Base-by-base conservation (phyloP, 2,113 vertebrate species). In the Salvelinus namaycush region DNA sequence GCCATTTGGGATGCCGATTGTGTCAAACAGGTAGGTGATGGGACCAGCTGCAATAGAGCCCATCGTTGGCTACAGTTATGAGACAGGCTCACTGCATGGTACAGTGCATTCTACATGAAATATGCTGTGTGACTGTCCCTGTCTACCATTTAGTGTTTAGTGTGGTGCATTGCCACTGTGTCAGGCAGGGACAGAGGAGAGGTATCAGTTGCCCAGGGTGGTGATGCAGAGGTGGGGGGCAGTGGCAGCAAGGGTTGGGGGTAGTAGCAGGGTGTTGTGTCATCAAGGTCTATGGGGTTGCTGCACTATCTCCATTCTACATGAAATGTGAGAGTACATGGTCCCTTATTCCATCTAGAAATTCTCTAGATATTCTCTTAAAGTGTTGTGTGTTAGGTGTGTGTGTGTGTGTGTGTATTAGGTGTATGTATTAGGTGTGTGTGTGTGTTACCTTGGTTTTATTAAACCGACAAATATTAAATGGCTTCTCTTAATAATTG, bases 141-240 rank as follows among this genome's bases (percentile, higher is more conserved):
- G 34, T 48, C 68, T n/a, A 26, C 34, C 12, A 9, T 70, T 70
- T 24, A 70, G 39, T 49, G 68, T 51, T 48, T n/a, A 20, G 11
- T 48, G 20, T 9, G 68, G 68, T 70, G 49, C n/a, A 70, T 2
- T 16, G 34, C 20, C 8, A 16, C 34, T 12, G 24, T 29, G 51
- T 54, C 51, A 54, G 51, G 51, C 14, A 54, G 51, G 51, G 51
- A 18, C 16, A 27, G 26, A 22, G 65, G 65, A 67, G 65, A 26
- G 65, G 1, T 29, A 29, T 26, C 13, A 67, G 26, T 26, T 7
- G 65, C 65, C 65, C 26, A 27, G 3, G 26, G 24, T 8, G 78
- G 78, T 85, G 64, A 80, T 44, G 78, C 69, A 76, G 75, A 78
- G 80, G 76, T 80, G 77, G 77, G 29, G 29, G 31, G 39, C 39